Conservation (phyloP, 1,140 invertebrate species). For the Hycleus cichorii region DNA sequence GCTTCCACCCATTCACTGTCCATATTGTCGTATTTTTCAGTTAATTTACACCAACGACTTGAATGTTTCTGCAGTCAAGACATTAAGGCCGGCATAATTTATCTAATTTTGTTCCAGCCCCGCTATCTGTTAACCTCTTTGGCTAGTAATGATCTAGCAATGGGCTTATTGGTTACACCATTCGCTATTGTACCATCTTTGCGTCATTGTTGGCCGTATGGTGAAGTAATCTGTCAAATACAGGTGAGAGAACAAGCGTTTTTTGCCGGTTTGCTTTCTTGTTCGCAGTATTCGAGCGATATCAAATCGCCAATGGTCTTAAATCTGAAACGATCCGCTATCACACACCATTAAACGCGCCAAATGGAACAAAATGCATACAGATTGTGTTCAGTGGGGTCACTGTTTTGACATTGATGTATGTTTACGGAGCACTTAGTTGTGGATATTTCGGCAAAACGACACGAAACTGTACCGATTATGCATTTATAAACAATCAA, state of each 20-base stretch:
- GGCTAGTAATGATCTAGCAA: constrained; percentile 75
- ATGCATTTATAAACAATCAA: background rate
- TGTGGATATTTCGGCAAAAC: constrained; percentile 2
- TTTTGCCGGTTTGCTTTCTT: background rate
- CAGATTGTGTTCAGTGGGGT: constrained; percentile 5
- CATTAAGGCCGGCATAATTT: too few relatives aligned
- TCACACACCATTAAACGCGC: constrained; percentile 9
- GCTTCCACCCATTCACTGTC: too few relatives aligned
- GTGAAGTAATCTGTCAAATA: constrained; percentile 80
- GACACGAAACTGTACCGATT: constrained; percentile 5
- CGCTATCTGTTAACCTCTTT: constrained; percentile 74
- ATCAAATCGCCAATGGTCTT: too few relatives aligned
- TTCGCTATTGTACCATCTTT: constrained; percentile 73
- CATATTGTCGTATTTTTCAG: too few relatives aligned
- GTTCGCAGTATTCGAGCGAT: too few relatives aligned
- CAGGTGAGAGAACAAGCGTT: constrained; percentile 52
- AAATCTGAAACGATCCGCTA: constrained; percentile 2
- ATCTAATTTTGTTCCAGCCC: constrained; percentile 53
- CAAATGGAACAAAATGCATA: constrained; percentile 16
- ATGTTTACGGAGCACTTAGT: constrained; percentile 13
- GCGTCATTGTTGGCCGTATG: constrained; percentile 81
- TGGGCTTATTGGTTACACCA: constrained; percentile 72
- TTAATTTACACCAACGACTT: too few relatives aligned
- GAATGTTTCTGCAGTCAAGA: too few relatives aligned
- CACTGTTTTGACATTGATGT: constrained; percentile 10